Conservation (phyloP, 2,888 invertebrate genomes). For the Ophioninae sp. region DNA sequence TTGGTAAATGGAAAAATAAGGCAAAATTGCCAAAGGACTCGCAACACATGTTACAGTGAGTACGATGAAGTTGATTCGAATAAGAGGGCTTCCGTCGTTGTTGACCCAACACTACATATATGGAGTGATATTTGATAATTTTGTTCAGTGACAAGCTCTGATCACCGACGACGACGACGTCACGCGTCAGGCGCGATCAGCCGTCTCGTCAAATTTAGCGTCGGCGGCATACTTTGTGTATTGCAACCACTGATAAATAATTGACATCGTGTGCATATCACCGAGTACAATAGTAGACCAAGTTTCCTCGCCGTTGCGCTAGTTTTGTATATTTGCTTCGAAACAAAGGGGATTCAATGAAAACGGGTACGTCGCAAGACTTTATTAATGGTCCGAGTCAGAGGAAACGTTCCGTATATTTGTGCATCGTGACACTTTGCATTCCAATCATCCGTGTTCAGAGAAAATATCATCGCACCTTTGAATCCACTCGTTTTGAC, state of each 20-base stretch:
- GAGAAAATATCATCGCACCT: constrained; percentile 92
- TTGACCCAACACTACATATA: too few species aligned
- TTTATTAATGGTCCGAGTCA: constrained; percentile 76
- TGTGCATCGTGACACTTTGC: constrained; percentile 82
- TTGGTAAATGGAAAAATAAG: too few species aligned
- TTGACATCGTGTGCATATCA: neutral
- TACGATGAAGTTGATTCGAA: too few species aligned
- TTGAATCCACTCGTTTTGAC: constrained; percentile 85
- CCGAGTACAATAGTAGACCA: neutral
- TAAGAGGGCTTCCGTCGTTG: too few species aligned
- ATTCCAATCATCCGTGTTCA: constrained; percentile 90
- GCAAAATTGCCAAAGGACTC: too few species aligned
- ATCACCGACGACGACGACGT: too few species aligned
- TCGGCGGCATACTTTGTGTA: neutral
- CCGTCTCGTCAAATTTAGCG: too few species aligned
- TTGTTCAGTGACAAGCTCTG: too few species aligned
- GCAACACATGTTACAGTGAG: too few species aligned
- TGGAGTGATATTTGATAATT: too few species aligned
- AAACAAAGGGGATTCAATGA: neutral
- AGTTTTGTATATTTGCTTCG: neutral
- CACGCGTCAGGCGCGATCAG: too few species aligned
- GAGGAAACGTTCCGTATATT: constrained; percentile 77
- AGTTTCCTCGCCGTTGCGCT: neutral
- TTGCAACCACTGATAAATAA: neutral
- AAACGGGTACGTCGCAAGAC: constrained; percentile 16